These are phyloP conservation scores for Myrmecophaga tridactyla DNA, from an alignment of 2,113 vertebrate species.

Conservation along the genomic window DNA sequence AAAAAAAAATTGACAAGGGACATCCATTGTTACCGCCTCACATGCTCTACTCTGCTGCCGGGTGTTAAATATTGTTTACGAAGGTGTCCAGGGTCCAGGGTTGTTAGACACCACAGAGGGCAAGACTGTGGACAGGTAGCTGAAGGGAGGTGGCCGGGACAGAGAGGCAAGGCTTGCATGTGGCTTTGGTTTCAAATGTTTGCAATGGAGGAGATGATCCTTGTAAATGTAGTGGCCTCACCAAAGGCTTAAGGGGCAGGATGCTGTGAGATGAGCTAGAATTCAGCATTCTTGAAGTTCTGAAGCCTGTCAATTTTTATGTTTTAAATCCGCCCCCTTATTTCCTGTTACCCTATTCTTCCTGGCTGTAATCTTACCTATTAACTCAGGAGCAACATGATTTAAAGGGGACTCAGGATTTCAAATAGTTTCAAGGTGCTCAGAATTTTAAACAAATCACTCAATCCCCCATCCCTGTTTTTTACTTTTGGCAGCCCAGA, in stretches of 20 bases:
- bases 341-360: constrained; percentile 38
- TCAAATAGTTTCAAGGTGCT: constrained; percentile 75
- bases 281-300: constrained; percentile 15
- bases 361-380: constrained; percentile 45
- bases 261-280: constrained; percentile 22
- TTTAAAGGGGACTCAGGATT: constrained; percentile 66
- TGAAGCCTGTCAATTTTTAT: constrained; percentile 31
- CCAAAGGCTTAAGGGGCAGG: neutral
- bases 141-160: neutral
- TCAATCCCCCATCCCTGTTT: neutral
- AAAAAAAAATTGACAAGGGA: neutral
- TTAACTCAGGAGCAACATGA: constrained; percentile 56
- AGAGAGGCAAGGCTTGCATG: neutral
- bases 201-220: constrained; percentile 30
- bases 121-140: neutral
- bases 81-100: neutral
- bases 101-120: neutral
- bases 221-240: neutral
- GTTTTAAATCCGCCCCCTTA: neutral
- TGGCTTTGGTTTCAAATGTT: neutral
- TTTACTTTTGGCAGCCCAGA: constrained; percentile 67
- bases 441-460: constrained; percentile 75
- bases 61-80: neutral
- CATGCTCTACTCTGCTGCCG: neutral
- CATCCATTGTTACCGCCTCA: neutral